These are phyloP conservation scores for Shinisaurus crocodilurus DNA, from an alignment of 2,113 vertebrate genomes.

Conservation along the genomic window DNA sequence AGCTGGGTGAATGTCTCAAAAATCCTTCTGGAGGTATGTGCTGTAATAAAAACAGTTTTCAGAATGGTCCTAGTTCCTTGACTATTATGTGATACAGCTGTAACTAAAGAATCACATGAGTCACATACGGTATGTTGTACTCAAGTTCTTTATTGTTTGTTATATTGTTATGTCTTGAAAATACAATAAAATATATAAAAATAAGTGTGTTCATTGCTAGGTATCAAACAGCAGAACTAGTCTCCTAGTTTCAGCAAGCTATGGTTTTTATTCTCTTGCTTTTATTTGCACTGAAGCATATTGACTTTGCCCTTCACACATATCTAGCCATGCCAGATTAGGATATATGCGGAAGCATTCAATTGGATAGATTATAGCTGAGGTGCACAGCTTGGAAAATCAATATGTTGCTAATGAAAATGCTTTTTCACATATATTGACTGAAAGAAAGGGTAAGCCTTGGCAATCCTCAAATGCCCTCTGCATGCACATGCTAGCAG, in stretches of 20 bases:
- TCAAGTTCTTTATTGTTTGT: too few species aligned
- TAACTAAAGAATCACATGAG: too few species aligned
- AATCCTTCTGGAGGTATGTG: too few species aligned
- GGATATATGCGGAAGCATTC: constrained; percentile 4
- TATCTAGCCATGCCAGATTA: not conserved
- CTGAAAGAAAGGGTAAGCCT: not conserved
- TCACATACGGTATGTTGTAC: too few species aligned
- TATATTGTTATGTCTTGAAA: too few species aligned
- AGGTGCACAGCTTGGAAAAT: constrained; percentile 14
- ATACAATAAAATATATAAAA: too few species aligned
- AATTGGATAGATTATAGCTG: not conserved
- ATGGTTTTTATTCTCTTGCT: not conserved
- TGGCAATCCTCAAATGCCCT: not conserved
- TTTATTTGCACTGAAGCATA: not conserved
- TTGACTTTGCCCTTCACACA: constrained; percentile 17
- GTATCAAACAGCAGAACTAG: not conserved
- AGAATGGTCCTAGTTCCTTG: too few species aligned
- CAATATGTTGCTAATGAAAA: constrained; percentile 23
- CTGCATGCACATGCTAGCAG: not conserved
- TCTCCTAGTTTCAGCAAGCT: not conserved
- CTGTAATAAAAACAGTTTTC: too few species aligned
- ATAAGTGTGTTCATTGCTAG: too few species aligned
- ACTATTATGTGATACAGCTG: too few species aligned
- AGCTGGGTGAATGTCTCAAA: too few species aligned
- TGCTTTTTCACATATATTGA: constrained; percentile 31